phyloP scores from a whole-genome alignment of 2,113 vertebrate genomes.

The Strix aluco region DNA sequence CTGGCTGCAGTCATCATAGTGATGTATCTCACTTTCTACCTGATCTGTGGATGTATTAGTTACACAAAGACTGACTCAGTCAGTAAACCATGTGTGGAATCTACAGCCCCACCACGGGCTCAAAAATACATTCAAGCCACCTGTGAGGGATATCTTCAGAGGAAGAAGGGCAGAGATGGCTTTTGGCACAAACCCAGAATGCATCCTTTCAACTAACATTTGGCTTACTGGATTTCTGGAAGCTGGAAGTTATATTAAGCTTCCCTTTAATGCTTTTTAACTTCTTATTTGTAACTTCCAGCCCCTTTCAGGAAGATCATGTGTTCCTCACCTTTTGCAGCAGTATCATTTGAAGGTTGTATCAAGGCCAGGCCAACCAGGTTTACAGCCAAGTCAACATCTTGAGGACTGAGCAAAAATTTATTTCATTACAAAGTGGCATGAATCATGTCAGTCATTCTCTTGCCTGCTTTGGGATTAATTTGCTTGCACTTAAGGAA shows the following conservation, averaged over 20 bases:
- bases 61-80: background rate
- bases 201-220: conserved; percentile 10
- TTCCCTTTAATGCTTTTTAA: background rate
- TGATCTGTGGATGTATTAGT: background rate
- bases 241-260: background rate
- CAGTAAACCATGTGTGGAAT: conserved; percentile 12
- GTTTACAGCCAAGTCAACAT: background rate
- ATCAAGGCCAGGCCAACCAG: background rate
- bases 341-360: background rate
- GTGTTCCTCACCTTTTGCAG: background rate
- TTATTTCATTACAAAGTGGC: background rate
- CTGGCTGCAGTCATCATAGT: background rate
- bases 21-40: conserved; percentile 8
- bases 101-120: background rate
- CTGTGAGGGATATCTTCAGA: conserved; percentile 26
- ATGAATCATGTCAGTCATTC: background rate
- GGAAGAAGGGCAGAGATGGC: background rate
- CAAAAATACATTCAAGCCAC: conserved; percentile 15
- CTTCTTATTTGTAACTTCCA: background rate
- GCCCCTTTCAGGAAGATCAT: background rate
- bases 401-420: background rate
- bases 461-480: background rate
- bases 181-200: background rate
- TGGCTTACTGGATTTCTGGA: background rate
- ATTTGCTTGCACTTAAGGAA: background rate